Evolutionary conservation across 2,888 invertebrate species (phyloP).

Genomic region (Theodoxus fluviatilis): DNA sequence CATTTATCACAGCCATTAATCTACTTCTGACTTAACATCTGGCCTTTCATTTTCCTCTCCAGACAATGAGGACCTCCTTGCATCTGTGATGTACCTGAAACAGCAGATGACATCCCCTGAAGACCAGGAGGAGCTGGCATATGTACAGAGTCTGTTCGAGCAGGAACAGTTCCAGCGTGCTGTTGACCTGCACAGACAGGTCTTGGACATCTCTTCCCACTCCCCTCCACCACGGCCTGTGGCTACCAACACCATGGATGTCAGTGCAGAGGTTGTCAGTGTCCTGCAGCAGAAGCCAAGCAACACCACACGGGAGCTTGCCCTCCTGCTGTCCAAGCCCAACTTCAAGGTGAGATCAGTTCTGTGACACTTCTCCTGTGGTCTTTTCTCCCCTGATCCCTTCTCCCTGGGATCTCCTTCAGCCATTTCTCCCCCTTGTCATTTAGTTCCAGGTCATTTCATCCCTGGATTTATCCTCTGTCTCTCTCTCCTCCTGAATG

Average conservation of each 20-base stretch:
- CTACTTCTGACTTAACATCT: too few species aligned
- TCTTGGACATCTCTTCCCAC: conserved; percentile 47
- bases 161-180: conserved; percentile 57
- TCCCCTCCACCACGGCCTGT: conserved; percentile 45
- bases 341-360: conserved; percentile 44
- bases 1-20: too few species aligned
- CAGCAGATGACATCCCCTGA: too few species aligned
- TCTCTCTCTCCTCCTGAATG: too few species aligned
- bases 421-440: neutral
- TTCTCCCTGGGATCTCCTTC: neutral
- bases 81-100: too few species aligned
- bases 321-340: conserved; percentile 43
- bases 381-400: neutral
- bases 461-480: too few species aligned
- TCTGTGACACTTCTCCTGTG: neutral
- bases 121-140: conserved; percentile 48
- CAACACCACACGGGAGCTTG: conserved; percentile 41
- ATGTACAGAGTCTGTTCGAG: conserved; percentile 50
- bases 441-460: neutral
- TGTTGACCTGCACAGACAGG: conserved; percentile 52
- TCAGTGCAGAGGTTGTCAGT: conserved; percentile 39
- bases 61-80: conserved; percentile 36
- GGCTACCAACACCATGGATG: conserved; percentile 40
- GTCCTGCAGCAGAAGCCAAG: conserved; percentile 32
- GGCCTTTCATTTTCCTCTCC: neutral